phyloP scores from a whole-genome alignment of 64 coral and sea anemone genomes.

The Porites australiensis region DNA sequence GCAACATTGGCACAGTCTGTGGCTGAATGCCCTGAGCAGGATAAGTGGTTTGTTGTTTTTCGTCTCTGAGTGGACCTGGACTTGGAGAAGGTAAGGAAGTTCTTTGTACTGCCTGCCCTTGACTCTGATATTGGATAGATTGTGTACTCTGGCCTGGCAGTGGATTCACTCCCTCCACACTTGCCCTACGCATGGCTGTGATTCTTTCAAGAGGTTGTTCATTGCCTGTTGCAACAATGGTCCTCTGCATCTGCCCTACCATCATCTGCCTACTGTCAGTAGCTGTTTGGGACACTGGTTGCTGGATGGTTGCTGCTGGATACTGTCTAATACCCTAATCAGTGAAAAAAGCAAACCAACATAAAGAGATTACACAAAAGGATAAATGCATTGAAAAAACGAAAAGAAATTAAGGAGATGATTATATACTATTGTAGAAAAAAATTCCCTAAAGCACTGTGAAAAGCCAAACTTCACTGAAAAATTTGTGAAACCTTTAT shows the following conservation, averaged over 20 bases:
- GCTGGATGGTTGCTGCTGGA: not conserved
- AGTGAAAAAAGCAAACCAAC: not conserved
- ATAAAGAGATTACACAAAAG: not conserved
- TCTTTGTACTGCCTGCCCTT: not conserved
- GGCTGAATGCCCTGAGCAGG: not conserved
- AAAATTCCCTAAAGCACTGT: too few relatives aligned
- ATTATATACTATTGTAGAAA: too few relatives aligned
- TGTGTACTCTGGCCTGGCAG: not conserved
- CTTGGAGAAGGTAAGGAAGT: slow-evolving; percentile 10
- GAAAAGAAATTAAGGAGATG: too few relatives aligned
- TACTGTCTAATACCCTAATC: slow-evolving; percentile 11
- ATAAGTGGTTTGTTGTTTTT: not conserved
- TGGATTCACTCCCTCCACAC: not conserved
- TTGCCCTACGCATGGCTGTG: not conserved
- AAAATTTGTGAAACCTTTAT: too few relatives aligned
- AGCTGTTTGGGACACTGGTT: not conserved
- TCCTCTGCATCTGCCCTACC: slow-evolving; percentile 9
- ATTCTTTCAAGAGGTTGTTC: slow-evolving; percentile 1
- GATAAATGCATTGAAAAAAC: not conserved
- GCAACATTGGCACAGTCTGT: not conserved
- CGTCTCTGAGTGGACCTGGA: not conserved
- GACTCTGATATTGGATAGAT: not conserved
- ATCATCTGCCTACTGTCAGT: slow-evolving; percentile 1
- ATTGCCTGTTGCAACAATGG: not conserved
- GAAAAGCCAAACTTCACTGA: too few relatives aligned